These are phyloP conservation scores for Harpagifer antarcticus DNA, from an alignment of 2,797 vertebrate genomes.

Conservation along the genomic window DNA sequence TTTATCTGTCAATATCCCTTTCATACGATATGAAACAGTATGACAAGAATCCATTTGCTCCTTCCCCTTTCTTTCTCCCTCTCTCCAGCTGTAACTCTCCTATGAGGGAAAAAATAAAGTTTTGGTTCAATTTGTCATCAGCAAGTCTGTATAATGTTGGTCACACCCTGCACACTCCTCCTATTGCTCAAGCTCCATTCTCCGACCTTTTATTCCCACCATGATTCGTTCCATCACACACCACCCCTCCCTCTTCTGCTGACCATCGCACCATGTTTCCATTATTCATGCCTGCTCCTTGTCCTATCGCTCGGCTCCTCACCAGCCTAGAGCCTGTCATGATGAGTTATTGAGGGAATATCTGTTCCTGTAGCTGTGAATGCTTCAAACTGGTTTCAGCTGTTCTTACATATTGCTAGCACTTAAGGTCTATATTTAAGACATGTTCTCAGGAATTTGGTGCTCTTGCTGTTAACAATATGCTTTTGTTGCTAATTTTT, in stretches of 20 bases:
- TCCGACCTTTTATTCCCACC: constrained; percentile 29
- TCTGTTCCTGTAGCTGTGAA: constrained; percentile 25
- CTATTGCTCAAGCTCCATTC: constrained; percentile 34
- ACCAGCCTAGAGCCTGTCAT: constrained; percentile 46
- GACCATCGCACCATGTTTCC: constrained; percentile 56
- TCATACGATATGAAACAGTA: constrained; percentile 10
- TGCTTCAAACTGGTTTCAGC: constrained; percentile 40
- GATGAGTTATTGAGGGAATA: constrained; percentile 53
- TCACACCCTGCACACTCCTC: constrained; percentile 54
- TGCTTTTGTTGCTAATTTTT: background rate
- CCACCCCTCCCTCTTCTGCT: constrained; percentile 38
- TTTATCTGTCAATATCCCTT: constrained; percentile 35
- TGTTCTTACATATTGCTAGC: constrained; percentile 30
- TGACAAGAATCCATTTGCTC: constrained; percentile 13
- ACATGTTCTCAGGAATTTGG: background rate
- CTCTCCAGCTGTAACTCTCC: background rate
- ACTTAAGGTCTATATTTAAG: background rate
- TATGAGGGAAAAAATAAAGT: background rate
- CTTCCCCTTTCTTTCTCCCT: background rate
- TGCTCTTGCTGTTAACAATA: background rate
- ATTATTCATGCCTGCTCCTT: constrained; percentile 58
- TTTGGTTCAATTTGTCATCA: constrained; percentile 55
- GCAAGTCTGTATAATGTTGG: constrained; percentile 50
- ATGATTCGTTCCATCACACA: constrained; percentile 52
- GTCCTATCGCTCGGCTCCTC: constrained; percentile 44